phyloP scores from a whole-genome alignment of 2,797 vertebrate genomes.

The Pangasius macronema region DNA sequence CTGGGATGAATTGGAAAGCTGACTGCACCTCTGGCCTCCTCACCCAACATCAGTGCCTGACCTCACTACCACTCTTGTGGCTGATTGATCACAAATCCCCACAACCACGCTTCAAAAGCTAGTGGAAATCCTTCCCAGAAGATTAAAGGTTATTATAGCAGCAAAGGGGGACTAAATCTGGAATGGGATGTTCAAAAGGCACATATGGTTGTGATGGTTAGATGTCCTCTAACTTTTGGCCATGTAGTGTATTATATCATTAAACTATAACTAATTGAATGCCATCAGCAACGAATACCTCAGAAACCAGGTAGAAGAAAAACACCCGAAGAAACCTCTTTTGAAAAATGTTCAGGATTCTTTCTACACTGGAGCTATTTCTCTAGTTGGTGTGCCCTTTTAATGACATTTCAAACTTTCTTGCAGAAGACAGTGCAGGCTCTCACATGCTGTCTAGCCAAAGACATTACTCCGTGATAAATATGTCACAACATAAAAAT shows the following conservation, averaged over 20 bases:
- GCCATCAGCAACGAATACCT: background rate
- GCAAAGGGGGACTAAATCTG: background rate
- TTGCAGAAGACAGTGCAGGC: background rate
- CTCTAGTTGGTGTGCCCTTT: slow-evolving; percentile 2
- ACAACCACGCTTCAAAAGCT: background rate
- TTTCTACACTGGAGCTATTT: background rate
- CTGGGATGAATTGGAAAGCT: background rate
- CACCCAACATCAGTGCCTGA: background rate
- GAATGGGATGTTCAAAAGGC: background rate
- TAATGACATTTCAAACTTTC: slow-evolving; percentile 18
- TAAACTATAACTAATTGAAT: background rate
- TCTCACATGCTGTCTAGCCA: slow-evolving; percentile 6
- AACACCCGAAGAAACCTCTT: background rate
- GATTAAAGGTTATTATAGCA: background rate
- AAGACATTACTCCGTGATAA: slow-evolving; percentile 2
- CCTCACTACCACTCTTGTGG: background rate
- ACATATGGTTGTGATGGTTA: background rate
- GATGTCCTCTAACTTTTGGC: background rate
- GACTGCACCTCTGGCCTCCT: background rate
- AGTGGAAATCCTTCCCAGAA: background rate
- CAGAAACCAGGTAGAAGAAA: background rate
- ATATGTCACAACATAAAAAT: slow-evolving; percentile 35
- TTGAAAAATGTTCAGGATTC: slow-evolving; percentile 13
- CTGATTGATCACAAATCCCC: background rate
- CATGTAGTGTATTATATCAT: background rate